Conservation (phyloP, 2,888 invertebrate species). For the Leptinotarsa rubiginosa region DNA sequence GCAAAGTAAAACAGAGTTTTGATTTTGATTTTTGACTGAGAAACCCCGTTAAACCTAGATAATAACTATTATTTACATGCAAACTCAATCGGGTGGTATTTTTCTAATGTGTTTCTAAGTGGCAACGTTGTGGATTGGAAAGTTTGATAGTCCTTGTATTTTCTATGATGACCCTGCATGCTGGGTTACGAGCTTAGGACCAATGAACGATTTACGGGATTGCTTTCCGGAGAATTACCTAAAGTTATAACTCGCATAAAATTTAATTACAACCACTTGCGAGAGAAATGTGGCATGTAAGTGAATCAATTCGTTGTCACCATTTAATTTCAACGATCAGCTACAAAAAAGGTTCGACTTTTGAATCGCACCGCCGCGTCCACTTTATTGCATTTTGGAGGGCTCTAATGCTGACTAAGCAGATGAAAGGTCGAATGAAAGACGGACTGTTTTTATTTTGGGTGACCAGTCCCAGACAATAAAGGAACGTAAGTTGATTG, state of each 20-base stretch:
- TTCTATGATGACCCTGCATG: slow-evolving; percentile 5
- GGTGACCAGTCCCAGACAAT: slow-evolving; percentile 8
- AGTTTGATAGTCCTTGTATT: no score
- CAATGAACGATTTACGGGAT: slow-evolving; percentile 18
- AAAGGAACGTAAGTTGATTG: not conserved
- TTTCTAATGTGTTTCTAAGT: no score
- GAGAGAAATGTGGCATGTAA: slow-evolving; percentile 35
- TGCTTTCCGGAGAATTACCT: slow-evolving; percentile 10
- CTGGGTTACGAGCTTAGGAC: not conserved
- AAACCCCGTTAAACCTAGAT: no score
- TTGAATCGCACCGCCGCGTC: slow-evolving; percentile 41
- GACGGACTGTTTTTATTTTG: not conserved
- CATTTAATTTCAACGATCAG: slow-evolving; percentile 37
- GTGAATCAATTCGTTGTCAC: slow-evolving; percentile 43
- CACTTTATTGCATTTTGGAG: slow-evolving; percentile 40
- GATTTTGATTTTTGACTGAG: no score
- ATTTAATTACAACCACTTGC: slow-evolving; percentile 42
- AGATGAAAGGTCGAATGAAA: slow-evolving; percentile 8
- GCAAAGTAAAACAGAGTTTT: no score
- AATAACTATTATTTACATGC: no score
- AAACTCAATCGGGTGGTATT: no score
- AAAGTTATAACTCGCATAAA: slow-evolving; percentile 35
- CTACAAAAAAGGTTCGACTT: slow-evolving; percentile 38
- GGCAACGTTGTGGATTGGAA: no score
- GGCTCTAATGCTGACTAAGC: slow-evolving; percentile 37